A percentile compares a stretch with the other conserved stretches of the same genome.
phyloP scores from a whole-genome alignment of 2,888 invertebrate genomes.

The Cerastis rubricosa region DNA sequence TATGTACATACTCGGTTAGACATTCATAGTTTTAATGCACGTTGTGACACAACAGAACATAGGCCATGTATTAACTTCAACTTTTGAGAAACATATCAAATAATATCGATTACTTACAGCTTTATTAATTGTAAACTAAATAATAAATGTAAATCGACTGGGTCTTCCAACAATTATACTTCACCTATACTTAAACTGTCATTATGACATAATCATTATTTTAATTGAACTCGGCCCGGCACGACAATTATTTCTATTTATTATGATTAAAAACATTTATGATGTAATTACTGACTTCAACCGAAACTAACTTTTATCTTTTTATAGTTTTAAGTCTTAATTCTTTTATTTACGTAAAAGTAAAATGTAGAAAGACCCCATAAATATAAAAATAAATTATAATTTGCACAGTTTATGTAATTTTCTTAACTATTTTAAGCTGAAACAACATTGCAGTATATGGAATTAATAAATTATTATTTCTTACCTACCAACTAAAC shows the following conservation, averaged over 20 bases:
- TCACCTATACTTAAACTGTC: constrained; percentile 35
- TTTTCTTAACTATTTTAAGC: constrained; percentile 43
- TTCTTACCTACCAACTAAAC: constrained; percentile 46
- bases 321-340: constrained; percentile 29
- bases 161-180: constrained; percentile 43
- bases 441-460: constrained; percentile 49
- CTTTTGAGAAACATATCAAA: constrained; percentile 39
- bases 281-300: constrained; percentile 12
- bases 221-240: constrained; percentile 29
- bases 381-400: constrained; percentile 48
- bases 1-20: constrained; percentile 43
- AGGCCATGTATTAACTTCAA: constrained; percentile 40
- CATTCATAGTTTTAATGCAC: not conserved
- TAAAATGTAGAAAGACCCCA: constrained; percentile 49
- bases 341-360: not conserved
- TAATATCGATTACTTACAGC: constrained; percentile 43
- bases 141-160: constrained; percentile 34
- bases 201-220: constrained; percentile 35
- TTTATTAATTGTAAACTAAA: constrained; percentile 37
- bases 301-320: constrained; percentile 16
- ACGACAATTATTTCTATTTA: constrained; percentile 19
- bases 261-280: constrained; percentile 10
- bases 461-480: constrained; percentile 51
- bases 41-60: constrained; percentile 32
- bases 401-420: constrained; percentile 36